Base-by-base conservation (phyloP, 1,140 invertebrate genomes). In the Eriocheir sinensis region DNA sequence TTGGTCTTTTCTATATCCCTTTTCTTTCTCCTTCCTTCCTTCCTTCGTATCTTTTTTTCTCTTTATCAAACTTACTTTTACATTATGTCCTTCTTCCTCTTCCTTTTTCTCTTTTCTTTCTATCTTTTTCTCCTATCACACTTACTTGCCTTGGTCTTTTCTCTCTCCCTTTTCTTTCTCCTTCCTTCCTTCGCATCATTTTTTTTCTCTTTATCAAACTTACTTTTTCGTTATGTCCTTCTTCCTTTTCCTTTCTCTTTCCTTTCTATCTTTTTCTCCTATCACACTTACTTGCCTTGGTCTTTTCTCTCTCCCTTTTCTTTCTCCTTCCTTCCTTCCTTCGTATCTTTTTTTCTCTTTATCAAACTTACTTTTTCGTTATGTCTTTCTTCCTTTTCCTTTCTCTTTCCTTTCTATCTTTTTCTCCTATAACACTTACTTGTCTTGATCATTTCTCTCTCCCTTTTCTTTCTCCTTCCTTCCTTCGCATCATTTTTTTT, bases 11-110 rank as follows among this genome's bases (percentile, higher is more conserved):
- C 60, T 72, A 15, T n/a, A 15, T 15, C 60, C n/a, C 60, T n/a
- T 72, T 15, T n/a, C n/a, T n/a, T 72, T n/a, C 60, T 15, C n/a
- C 60, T 40, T 36, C 85, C 34, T 88, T 88, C 80, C 80, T 83
- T 38, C n/a, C 80, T 17, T 38, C 80, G n/a, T 83, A 83, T 9
- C 80, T 4, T 38, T 17, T n/a, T 72, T n/a, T 72, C 60, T 72
- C 60, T 72, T n/a, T 72, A 15, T 72, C 60, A 15, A 15, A 15
- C 60, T 72, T 15, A 72, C 60, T n/a, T 72, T n/a, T n/a, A 15
- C n/a, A 15, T n/a, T 15, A 15, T 72, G 12, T 72, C n/a, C 60
- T 72, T n/a, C n/a, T 15, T 15, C 60, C n/a, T 72, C n/a, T n/a
- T 15, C 60, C 60, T n/a, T 72, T n/a, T 72, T n/a, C n/a, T 72